These are phyloP conservation scores for Melopsittacus undulatus DNA, from an alignment of 2,797 vertebrate genomes.

Conservation along the genomic window DNA sequence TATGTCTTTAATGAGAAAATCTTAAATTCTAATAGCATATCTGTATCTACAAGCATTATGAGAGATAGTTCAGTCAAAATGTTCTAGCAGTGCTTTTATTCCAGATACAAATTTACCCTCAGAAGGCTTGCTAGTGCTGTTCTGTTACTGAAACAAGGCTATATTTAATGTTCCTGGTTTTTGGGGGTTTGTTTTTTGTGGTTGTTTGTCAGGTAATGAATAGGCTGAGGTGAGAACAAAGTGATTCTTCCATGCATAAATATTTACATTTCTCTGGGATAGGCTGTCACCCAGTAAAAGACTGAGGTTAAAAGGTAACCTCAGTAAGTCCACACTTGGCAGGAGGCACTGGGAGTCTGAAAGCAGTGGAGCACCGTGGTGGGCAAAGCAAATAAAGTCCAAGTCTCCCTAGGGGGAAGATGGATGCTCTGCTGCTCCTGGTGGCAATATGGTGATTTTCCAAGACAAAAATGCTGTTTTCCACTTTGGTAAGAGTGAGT, in stretches of 20 bases:
- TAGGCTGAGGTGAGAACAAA: neutral
- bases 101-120: neutral
- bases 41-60: neutral
- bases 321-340: neutral
- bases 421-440: neutral
- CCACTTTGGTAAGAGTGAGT: neutral
- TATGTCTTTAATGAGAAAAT: neutral
- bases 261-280: neutral
- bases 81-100: neutral
- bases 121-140: neutral
- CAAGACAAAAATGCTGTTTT: neutral
- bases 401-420: neutral
- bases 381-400: neutral
- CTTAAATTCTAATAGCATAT: neutral
- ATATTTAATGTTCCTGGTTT: neutral
- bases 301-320: neutral
- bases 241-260: neutral
- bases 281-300: neutral
- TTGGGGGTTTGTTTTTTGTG: neutral
- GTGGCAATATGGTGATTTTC: neutral
- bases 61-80: neutral
- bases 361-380: accelerated
- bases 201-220: neutral
- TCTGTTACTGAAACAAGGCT: neutral
- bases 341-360: neutral